These are phyloP conservation scores for Agrotis ipsilon DNA, from an alignment of 2,888 invertebrate genomes.

Conservation along the genomic window DNA sequence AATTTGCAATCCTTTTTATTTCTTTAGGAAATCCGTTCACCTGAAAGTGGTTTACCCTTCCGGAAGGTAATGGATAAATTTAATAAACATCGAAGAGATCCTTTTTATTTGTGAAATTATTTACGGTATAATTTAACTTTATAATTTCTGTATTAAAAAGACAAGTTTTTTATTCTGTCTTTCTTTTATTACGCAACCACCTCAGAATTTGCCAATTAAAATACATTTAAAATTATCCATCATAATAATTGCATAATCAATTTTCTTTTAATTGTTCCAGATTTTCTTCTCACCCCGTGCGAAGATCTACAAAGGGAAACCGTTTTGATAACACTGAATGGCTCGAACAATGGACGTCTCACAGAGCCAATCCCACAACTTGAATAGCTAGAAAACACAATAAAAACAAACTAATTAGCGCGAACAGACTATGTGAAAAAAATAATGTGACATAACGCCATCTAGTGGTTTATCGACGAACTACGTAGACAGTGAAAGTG, in stretches of 20 bases:
- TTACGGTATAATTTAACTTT: neutral
- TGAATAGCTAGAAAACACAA: slow-evolving; percentile 79
- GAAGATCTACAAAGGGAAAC: slow-evolving; percentile 73
- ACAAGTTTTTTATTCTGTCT: neutral
- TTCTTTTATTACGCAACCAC: slow-evolving; percentile 29
- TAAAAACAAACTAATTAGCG: slow-evolving; percentile 71
- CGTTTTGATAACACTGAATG: slow-evolving; percentile 64
- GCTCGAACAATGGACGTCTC: slow-evolving; percentile 77
- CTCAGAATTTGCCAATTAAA: slow-evolving; percentile 26
- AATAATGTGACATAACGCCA: slow-evolving; percentile 86
- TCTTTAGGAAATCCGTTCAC: slow-evolving; percentile 18
- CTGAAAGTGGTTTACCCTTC: neutral
- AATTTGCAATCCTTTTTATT: slow-evolving; percentile 15
- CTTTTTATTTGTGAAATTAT: neutral
- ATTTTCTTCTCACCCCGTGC: slow-evolving; percentile 77
- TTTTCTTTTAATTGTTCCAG: slow-evolving; percentile 80
- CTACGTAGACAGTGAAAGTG: slow-evolving; percentile 76
- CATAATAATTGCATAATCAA: slow-evolving; percentile 56
- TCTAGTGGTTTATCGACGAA: slow-evolving; percentile 76
- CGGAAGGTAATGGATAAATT: neutral
- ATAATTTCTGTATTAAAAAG: neutral
- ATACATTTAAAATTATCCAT: slow-evolving; percentile 15
- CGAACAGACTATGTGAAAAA: slow-evolving; percentile 55
- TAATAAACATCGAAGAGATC: neutral
- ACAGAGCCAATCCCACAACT: slow-evolving; percentile 71